Conservation (phyloP, 2,888 invertebrate species). For the Litoditis marina region DNA sequence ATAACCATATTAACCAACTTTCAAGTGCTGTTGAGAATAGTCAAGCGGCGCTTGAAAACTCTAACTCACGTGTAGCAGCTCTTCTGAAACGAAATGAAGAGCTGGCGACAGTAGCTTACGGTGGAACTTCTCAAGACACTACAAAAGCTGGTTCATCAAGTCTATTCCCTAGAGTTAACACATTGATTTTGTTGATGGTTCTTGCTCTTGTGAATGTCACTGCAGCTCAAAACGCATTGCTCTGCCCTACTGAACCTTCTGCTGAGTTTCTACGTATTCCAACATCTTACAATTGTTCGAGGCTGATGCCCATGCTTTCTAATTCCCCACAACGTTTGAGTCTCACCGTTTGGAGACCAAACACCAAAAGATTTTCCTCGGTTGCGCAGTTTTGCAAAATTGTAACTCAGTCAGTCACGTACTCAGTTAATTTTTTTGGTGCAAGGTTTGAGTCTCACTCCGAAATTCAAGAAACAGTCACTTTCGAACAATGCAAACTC, state of each 20-base stretch:
- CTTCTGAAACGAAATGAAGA: too few relatives aligned
- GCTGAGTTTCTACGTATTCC: background rate
- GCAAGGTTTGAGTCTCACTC: background rate
- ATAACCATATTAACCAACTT: too few relatives aligned
- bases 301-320: background rate
- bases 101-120: too few relatives aligned
- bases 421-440: background rate
- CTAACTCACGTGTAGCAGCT: too few relatives aligned
- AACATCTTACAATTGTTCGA: background rate
- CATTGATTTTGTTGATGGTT: too few relatives aligned
- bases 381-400: background rate
- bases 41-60: too few relatives aligned
- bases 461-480: background rate
- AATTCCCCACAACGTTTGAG: background rate
- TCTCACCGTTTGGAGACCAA: background rate
- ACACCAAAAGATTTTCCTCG: background rate
- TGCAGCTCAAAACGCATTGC: background rate
- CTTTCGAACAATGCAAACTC: background rate
- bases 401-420: background rate
- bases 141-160: too few relatives aligned
- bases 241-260: background rate
- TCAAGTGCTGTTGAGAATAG: too few relatives aligned
- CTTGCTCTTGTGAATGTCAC: too few relatives aligned
- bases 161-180: too few relatives aligned
- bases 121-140: too few relatives aligned